These are phyloP conservation scores for Xanthia togata DNA, from an alignment of 2,888 invertebrate species.

Conservation along the genomic window DNA sequence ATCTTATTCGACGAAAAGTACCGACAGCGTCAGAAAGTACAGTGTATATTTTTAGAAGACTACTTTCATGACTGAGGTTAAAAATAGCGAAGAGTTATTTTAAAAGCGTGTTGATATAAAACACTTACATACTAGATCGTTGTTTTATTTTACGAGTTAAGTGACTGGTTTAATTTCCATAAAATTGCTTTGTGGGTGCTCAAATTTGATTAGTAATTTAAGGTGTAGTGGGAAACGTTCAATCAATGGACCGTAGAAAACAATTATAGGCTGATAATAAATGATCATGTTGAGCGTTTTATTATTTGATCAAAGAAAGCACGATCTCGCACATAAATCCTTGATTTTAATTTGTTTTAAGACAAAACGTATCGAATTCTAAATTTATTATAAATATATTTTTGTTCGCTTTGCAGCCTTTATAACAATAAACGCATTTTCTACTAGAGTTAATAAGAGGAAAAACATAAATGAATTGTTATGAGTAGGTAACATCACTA, in stretches of 20 bases:
- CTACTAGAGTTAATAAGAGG: background rate
- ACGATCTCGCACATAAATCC: background rate
- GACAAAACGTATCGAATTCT: background rate
- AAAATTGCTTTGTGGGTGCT: too few species aligned
- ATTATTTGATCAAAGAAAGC: slow-evolving; percentile 2
- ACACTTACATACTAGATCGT: background rate
- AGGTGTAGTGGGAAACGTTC: slow-evolving; percentile 5
- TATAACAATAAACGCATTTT: background rate
- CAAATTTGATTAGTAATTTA: slow-evolving; percentile 1
- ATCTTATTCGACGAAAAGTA: slow-evolving; percentile 49
- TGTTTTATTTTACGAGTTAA: background rate
- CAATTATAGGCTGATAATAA: slow-evolving; percentile 10
- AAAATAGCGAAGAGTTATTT: slow-evolving; percentile 25
- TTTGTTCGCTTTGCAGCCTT: background rate
- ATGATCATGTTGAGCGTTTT: background rate
- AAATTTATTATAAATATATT: background rate
- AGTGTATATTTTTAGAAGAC: slow-evolving; percentile 35
- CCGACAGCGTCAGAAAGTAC: slow-evolving; percentile 45
- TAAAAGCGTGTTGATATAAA: background rate
- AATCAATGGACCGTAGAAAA: background rate
- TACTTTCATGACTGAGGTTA: slow-evolving; percentile 25
- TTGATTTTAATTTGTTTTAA: slow-evolving; percentile 18
- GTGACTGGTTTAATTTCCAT: background rate
- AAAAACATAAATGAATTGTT: too few species aligned
- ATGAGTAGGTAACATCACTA: too few species aligned